A percentile compares a stretch with the other conserved stretches of the same genome.
Conservation (phyloP, 2,113 vertebrate genomes). For the Indicator maculatus region DNA sequence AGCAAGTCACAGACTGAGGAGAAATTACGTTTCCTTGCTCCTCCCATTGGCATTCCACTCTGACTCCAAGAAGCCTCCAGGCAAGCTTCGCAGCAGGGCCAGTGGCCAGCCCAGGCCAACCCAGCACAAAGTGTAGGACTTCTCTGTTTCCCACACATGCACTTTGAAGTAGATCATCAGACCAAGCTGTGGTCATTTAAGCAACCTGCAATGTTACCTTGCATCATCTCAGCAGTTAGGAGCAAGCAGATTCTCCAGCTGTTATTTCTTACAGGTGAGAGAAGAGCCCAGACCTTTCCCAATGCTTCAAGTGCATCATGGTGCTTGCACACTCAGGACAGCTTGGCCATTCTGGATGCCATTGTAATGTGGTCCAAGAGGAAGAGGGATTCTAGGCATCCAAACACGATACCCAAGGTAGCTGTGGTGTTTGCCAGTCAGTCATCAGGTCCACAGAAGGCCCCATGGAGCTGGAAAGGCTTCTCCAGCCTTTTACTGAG, state of each 20-base stretch:
- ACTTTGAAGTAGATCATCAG: neutral
- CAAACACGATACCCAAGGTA: neutral
- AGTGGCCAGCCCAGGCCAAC: neutral
- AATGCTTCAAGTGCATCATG: neutral
- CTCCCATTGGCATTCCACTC: neutral
- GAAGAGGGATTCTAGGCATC: neutral
- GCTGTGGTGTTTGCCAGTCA: neutral
- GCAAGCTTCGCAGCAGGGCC: neutral
- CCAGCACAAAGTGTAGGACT: neutral
- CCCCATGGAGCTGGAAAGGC: neutral
- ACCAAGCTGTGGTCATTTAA: neutral
- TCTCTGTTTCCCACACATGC: neutral
- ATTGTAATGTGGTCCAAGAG: neutral
- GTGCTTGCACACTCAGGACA: neutral
- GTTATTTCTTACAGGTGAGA: neutral
- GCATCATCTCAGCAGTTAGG: neutral
- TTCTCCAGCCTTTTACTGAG: neutral
- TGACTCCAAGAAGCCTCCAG: neutral
- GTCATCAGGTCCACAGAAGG: neutral
- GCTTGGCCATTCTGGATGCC: neutral
- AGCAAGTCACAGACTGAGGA: neutral
- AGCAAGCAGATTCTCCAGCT: neutral
- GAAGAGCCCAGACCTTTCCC: neutral
- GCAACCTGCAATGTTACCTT: neutral
- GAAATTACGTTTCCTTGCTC: neutral